Conservation (phyloP, 2,113 vertebrate species). For the Barnardius zonarius region DNA sequence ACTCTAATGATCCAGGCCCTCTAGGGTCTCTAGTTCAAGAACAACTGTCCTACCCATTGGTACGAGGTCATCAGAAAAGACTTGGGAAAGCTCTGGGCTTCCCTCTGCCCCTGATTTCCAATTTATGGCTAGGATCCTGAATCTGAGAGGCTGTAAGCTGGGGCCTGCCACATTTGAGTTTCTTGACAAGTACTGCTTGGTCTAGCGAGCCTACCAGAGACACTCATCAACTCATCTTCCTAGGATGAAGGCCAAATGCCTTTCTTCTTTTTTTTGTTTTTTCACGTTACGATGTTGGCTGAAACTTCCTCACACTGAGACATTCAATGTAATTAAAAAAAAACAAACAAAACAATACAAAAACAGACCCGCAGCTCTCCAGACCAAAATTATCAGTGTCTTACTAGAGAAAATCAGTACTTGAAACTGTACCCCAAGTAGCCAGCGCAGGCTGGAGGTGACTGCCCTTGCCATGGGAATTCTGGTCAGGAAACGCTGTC, state of each 20-base stretch:
- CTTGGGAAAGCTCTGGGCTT: background rate
- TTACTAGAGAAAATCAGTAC: background rate
- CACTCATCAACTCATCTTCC: background rate
- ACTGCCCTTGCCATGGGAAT: background rate
- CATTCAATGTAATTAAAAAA: background rate
- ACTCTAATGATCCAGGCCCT: background rate
- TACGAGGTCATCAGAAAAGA: background rate
- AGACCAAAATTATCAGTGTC: background rate
- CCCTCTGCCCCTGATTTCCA: background rate
- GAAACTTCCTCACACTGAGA: background rate
- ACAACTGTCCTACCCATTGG: fast-evolving
- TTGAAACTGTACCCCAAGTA: background rate
- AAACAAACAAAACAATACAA: background rate
- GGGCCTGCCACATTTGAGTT: background rate
- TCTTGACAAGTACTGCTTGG: background rate
- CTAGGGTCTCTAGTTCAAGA: background rate
- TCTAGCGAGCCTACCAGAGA: background rate
- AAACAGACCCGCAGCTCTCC: background rate
- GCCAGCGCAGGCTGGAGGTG: background rate
- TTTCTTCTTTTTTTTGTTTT: background rate
- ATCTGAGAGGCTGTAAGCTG: background rate
- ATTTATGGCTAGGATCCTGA: background rate
- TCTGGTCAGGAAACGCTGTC: background rate
- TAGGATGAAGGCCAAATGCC: background rate
- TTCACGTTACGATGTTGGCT: background rate